These are phyloP conservation scores for Charaxes varanes DNA, from an alignment of 1,140 invertebrate genomes.

Conservation along the genomic window DNA sequence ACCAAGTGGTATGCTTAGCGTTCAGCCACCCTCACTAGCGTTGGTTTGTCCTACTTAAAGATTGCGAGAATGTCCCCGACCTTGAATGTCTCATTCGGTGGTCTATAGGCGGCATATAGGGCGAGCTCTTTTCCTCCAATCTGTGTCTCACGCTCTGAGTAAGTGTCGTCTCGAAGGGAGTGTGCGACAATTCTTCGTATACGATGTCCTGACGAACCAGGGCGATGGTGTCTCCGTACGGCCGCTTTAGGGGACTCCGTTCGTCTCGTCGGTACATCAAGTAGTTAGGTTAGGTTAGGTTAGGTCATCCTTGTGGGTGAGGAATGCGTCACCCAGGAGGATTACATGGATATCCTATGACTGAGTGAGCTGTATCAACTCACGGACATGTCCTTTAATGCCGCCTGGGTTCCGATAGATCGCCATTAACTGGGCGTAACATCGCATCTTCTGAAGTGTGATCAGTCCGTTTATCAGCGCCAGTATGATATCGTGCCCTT, in stretches of 20 bases:
- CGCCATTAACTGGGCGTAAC: neutral
- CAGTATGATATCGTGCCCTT: neutral
- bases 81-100: neutral
- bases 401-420: slow-evolving; percentile 5
- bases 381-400: slow-evolving; percentile 1
- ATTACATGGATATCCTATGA: slow-evolving; percentile 1
- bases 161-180: neutral
- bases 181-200: slow-evolving; percentile 1
- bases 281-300: slow-evolving; percentile 1
- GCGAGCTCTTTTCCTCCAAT: neutral
- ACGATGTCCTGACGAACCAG: slow-evolving; percentile 4
- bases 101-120: slow-evolving; percentile 12
- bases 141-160: neutral
- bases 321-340: slow-evolving; percentile 1
- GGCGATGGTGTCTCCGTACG: slow-evolving; percentile 2
- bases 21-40: slow-evolving; percentile 8
- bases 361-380: neutral
- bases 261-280: slow-evolving; percentile 11
- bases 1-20: slow-evolving; percentile 15
- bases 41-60: neutral
- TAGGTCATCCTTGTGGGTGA: neutral
- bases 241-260: slow-evolving; percentile 1
- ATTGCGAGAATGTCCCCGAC: slow-evolving; percentile 3
- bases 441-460: too few relatives aligned
- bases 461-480: neutral